Conservation (phyloP, 1,140 invertebrate species). For the Oreohelix idahoensis region DNA sequence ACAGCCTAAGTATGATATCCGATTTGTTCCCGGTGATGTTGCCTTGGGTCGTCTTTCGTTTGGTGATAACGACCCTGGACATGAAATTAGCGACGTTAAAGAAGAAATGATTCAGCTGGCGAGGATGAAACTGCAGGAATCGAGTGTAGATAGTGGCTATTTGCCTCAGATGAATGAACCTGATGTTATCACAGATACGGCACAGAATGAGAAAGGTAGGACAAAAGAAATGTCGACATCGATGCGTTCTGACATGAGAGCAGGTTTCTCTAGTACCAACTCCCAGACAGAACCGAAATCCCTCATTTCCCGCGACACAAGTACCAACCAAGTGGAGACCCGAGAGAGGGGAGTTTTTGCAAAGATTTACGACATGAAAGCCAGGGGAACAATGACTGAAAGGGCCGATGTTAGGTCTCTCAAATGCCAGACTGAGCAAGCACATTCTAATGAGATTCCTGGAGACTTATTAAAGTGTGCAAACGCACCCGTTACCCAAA, state of each 20-base stretch:
- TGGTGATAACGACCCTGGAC: not conserved
- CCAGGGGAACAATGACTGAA: slow-evolving; percentile 49
- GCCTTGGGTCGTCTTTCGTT: slow-evolving; percentile 57
- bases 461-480: not conserved
- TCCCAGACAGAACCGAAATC: slow-evolving; percentile 24
- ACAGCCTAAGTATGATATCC: slow-evolving; percentile 49
- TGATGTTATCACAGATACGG: slow-evolving; percentile 36
- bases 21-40: slow-evolving; percentile 64
- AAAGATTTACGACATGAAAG: slow-evolving; percentile 26
- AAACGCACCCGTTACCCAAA: not conserved
- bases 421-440: slow-evolving; percentile 47
- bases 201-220: slow-evolving; percentile 32
- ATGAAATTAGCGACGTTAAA: not conserved
- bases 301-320: slow-evolving; percentile 22
- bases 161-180: slow-evolving; percentile 17
- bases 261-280: not conserved
- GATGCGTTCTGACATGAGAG: slow-evolving; percentile 30
- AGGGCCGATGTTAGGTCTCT: slow-evolving; percentile 31
- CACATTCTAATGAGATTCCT: not conserved
- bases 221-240: slow-evolving; percentile 26
- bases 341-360: slow-evolving; percentile 12
- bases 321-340: not conserved
- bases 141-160: not conserved
- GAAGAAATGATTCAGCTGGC: not conserved
- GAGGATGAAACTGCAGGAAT: not conserved